These are phyloP conservation scores for Achlya flavicornis DNA, from an alignment of 2,888 invertebrate species.

Conservation along the genomic window DNA sequence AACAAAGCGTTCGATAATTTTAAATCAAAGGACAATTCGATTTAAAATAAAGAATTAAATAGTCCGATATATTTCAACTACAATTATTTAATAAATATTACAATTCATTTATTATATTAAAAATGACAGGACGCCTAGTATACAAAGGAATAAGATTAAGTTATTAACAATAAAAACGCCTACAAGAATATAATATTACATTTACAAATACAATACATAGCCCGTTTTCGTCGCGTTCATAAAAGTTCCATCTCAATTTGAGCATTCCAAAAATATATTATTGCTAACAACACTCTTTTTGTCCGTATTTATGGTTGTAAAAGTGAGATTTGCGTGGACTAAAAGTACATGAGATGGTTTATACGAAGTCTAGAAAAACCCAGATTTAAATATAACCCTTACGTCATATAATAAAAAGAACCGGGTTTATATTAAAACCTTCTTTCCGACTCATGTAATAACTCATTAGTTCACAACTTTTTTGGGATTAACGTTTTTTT, in stretches of 20 bases:
- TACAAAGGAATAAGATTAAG: conserved; percentile 6
- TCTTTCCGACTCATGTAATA: too few species aligned
- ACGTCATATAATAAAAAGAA: too few species aligned
- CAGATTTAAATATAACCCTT: too few species aligned
- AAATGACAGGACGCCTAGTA: conserved; percentile 10
- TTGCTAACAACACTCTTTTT: conserved; percentile 16
- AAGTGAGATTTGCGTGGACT: neutral
- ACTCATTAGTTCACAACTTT: too few species aligned
- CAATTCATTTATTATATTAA: neutral
- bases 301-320: neutral
- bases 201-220: conserved; percentile 20
- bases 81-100: conserved; percentile 2
- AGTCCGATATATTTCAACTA: conserved; percentile 1
- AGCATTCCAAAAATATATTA: conserved; percentile 41
- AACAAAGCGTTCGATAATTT: conserved; percentile 2
- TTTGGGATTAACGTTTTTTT: too few species aligned
- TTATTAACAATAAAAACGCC: conserved; percentile 26
- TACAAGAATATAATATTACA: conserved; percentile 40
- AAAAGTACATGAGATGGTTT: too few species aligned
- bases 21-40: conserved; percentile 5
- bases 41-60: conserved; percentile 8
- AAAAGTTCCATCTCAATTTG: conserved; percentile 33
- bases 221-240: conserved; percentile 13
- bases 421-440: too few species aligned
- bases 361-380: too few species aligned